Evolutionary conservation across 2,113 vertebrate genomes (phyloP), one percentile per base, ranked within the genome.

Genomic region (Coturnix japonica): DNA sequence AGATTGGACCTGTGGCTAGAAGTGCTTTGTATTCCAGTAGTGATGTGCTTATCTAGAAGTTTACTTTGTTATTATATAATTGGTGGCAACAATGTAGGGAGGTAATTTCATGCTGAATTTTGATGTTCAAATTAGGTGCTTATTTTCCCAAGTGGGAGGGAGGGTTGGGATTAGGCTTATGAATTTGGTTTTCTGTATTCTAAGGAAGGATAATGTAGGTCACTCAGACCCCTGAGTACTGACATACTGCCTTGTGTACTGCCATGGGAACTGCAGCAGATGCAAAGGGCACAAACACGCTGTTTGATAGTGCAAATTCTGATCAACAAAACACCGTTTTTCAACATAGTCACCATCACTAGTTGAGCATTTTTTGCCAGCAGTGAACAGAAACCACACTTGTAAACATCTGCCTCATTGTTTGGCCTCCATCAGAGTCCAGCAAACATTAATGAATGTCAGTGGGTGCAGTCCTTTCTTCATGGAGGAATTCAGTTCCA

Each of bases 61-160:
- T 91, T 30, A 54, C 70, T 91, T 81, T 49, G 69, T 87, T 87
- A 46, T 46, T 47, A 41, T 57, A 4, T 84, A 75, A 75, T 61
- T 73, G 44, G 33, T 67, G 9, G 59, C 5, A 3, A 26, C 44
- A 61, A 19, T 49, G 51, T 47, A 49, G 56, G 41, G 44, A 92
- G 33, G 16, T 76, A 53, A 87, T 87, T 81, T 89, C 66, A 25
- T 79, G 56, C 31, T 65, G 69, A 41, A 76, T 93, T 89, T 87
- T 92, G 28, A 70, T 17, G 47, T 21, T 44, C 56, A 46, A 74
- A 9, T 84, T 66, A 70, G 26, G 3, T 89, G 13, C 30, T 23
- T 72, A 0, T 81, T 81, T 49, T 75, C 4, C 46, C n/a, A 81
- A 67, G 18, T 47, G 8, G 12, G 6, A 8, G 16, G 1, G 17